Conservation (phyloP, 2,113 vertebrate species). For the Corythaeola cristata region DNA sequence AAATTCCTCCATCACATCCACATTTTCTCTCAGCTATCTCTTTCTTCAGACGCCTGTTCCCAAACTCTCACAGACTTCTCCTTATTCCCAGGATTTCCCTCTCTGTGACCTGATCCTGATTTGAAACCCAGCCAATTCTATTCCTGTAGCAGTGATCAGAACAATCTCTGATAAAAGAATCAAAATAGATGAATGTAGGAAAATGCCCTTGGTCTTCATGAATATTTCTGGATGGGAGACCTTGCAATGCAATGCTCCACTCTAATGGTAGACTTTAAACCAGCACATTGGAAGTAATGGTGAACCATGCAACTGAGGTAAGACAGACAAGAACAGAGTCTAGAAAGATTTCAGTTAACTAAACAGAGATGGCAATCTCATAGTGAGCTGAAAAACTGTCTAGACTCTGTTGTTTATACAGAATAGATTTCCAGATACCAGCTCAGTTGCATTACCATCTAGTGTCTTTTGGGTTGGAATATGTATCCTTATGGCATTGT, state of each 20-base stretch:
- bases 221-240: not conserved
- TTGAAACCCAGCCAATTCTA: not conserved
- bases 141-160: not conserved
- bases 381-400: not conserved
- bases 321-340: not conserved
- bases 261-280: not conserved
- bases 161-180: not conserved
- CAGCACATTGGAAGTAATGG: not conserved
- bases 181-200: not conserved
- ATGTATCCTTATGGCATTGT: not conserved
- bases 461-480: not conserved
- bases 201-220: not conserved
- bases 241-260: not conserved
- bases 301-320: not conserved
- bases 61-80: not conserved
- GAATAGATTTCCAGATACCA: not conserved
- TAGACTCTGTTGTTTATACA: not conserved
- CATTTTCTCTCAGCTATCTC: not conserved
- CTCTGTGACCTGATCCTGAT: not conserved
- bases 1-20: not conserved
- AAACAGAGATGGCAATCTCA: not conserved
- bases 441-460: not conserved
- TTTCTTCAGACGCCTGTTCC: not conserved
- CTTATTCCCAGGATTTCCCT: not conserved
- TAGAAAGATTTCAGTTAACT: not conserved